Evolutionary conservation across 2,113 vertebrate species (phyloP).

Genomic region (Eretmochelys imbricata): DNA sequence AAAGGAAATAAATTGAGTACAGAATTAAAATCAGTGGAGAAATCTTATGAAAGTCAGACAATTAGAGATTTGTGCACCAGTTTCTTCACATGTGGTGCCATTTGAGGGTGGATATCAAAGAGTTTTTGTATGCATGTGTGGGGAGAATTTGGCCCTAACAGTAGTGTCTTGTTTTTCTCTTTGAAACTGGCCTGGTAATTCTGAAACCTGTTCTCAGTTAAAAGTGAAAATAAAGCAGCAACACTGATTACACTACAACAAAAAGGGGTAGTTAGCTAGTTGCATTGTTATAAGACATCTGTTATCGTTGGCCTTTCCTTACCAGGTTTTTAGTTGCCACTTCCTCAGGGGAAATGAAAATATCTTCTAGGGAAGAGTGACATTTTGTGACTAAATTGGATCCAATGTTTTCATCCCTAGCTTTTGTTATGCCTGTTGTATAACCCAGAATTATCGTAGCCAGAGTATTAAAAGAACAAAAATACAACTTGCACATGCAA

Average conservation of each 20-base stretch:
- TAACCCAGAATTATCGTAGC: background rate
- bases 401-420: background rate
- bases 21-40: conserved; percentile 8
- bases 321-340: background rate
- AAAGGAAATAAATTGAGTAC: conserved; percentile 28
- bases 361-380: background rate
- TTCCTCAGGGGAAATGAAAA: conserved; percentile 25
- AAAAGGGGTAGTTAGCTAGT: background rate
- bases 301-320: background rate
- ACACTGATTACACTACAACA: background rate
- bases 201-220: background rate
- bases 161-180: background rate
- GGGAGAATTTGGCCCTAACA: background rate
- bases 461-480: background rate
- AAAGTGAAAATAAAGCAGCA: background rate
- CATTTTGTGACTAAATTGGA: conserved; percentile 25
- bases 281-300: background rate
- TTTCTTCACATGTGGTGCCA: conserved; percentile 10
- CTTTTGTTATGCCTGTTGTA: background rate
- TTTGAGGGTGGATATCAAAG: conserved; percentile 25
- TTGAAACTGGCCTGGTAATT: background rate
- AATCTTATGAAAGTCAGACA: background rate
- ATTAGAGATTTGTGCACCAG: background rate
- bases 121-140: background rate
- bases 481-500: background rate